Evolutionary conservation across 1,140 invertebrate species (phyloP).

Genomic region (Drosophila melanogaster): DNA sequence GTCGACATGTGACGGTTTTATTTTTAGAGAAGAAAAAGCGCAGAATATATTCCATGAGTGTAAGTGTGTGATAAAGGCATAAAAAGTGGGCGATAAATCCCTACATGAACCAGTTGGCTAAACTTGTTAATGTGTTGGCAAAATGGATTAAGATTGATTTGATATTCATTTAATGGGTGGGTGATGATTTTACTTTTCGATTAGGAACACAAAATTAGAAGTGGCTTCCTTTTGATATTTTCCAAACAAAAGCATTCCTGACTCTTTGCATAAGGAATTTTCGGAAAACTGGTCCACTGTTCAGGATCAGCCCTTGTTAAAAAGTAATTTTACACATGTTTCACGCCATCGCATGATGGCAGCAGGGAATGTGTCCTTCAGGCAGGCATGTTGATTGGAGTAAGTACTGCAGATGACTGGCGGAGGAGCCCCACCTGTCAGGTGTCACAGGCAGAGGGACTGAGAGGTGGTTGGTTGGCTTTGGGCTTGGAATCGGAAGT

Average conservation of each 20-base stretch:
- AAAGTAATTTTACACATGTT: conserved; percentile 70
- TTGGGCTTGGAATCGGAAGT: not conserved
- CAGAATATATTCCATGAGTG: conserved; percentile 8
- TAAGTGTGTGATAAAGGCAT: not conserved
- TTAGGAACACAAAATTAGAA: too few species aligned
- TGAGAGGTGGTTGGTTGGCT: not conserved
- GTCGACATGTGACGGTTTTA: conserved; percentile 65
- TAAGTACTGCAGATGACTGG: conserved; percentile 70
- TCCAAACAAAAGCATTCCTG: too few species aligned
- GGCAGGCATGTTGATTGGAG: conserved; percentile 60
- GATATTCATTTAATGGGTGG: too few species aligned
- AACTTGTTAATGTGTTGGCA: too few species aligned
- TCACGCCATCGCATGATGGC: conserved; percentile 32
- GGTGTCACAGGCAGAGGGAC: conserved; percentile 33
- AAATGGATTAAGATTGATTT: too few species aligned
- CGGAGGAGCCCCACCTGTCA: conserved; percentile 63
- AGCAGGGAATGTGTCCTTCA: conserved; percentile 10
- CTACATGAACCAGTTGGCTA: too few species aligned
- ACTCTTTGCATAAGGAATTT: too few species aligned
- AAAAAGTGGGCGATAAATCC: not conserved
- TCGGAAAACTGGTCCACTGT: conserved; percentile 7
- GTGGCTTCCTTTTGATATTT: too few species aligned
- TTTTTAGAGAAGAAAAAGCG: conserved; percentile 49
- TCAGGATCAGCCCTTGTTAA: conserved; percentile 10
- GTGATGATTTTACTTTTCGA: too few species aligned